A percentile compares a stretch with the other conserved stretches of the same genome.
Conservation (phyloP, 2,113 vertebrate species). For the Pelecanoides urinatrix region DNA sequence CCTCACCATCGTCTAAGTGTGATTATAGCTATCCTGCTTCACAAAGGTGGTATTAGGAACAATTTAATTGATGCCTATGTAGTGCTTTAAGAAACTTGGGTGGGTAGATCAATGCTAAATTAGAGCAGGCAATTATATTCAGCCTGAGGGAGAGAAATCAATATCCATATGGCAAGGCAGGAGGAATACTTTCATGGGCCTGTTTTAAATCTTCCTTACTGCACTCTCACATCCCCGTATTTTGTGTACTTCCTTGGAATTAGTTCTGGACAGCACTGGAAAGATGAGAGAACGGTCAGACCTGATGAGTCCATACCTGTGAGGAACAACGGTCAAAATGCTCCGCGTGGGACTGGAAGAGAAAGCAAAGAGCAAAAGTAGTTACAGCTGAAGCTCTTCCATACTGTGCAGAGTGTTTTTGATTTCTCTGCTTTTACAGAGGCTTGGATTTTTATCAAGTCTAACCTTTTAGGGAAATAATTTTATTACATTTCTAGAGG, state of each 20-base stretch:
- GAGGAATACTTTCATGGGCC: background rate
- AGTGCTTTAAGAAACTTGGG: constrained; percentile 51
- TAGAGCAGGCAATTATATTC: constrained; percentile 46
- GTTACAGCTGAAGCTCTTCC: background rate
- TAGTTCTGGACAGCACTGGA: background rate
- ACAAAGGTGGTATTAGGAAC: constrained; percentile 34
- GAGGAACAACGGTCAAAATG: background rate
- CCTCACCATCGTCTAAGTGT: constrained; percentile 5
- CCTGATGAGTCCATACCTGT: background rate
- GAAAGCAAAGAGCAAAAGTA: background rate
- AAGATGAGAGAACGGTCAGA: background rate
- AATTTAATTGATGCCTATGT: constrained; percentile 39
- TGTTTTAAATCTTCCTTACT: background rate
- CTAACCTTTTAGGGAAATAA: background rate
- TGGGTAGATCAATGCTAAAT: constrained; percentile 64
- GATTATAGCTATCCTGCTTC: constrained; percentile 40
- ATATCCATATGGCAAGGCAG: constrained; percentile 33
- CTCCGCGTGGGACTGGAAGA: background rate
- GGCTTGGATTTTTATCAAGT: background rate
- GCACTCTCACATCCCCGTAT: background rate
- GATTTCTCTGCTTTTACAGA: background rate
- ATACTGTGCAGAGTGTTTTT: background rate
- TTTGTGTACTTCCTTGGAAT: background rate
- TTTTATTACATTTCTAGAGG: background rate
- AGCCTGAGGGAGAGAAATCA: constrained; percentile 45